These are phyloP conservation scores for Dolichotis patagonum DNA, from an alignment of 2,113 vertebrate species.

Conservation along the genomic window DNA sequence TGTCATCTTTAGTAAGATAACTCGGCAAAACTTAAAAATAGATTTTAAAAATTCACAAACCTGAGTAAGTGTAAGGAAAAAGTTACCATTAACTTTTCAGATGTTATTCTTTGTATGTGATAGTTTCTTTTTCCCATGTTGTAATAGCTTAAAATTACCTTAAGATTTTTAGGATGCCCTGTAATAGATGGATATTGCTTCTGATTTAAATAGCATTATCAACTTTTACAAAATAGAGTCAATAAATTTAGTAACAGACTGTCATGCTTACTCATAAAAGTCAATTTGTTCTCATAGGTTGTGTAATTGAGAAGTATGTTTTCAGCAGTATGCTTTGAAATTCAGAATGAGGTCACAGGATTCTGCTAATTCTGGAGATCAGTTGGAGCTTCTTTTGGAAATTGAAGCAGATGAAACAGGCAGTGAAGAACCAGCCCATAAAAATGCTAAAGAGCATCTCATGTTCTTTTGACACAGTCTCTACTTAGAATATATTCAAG, in stretches of 20 bases:
- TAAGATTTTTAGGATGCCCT: background rate
- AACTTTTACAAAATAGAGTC: background rate
- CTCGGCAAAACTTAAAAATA: background rate
- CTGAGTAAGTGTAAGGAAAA: background rate
- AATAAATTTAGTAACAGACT: background rate
- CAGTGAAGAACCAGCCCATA: fast-evolving
- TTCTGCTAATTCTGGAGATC: background rate
- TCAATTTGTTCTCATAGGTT: background rate
- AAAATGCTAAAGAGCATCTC: fast-evolving
- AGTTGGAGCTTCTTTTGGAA: background rate
- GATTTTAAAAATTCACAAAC: background rate
- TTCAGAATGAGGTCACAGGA: background rate
- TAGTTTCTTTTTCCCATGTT: background rate
- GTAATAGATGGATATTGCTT: background rate
- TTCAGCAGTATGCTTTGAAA: background rate
- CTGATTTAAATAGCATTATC: background rate
- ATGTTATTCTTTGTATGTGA: background rate
- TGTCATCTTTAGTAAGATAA: background rate
- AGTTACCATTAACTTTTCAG: background rate
- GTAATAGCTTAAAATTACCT: background rate
- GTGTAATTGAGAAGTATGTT: background rate
- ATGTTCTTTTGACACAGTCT: background rate
- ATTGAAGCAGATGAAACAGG: fast-evolving
- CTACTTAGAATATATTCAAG: background rate
- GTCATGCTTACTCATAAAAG: background rate